Evolutionary conservation across 2,888 invertebrate genomes (phyloP).

Genomic region (Polymixis lichenea): DNA sequence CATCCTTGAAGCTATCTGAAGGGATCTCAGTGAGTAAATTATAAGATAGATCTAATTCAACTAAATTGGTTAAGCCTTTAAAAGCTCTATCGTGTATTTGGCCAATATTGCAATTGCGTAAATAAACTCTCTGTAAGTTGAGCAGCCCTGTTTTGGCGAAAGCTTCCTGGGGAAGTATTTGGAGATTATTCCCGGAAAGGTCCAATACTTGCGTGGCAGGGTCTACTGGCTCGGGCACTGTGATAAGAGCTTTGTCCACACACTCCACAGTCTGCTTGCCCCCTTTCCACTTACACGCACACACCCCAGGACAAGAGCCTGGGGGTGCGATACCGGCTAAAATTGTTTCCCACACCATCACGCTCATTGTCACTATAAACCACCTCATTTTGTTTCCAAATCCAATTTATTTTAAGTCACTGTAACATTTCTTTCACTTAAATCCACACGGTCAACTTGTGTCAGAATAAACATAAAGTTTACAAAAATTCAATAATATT

Average conservation of each 20-base stretch:
- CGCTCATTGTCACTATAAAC: slow-evolving; percentile 86
- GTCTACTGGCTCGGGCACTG: slow-evolving; percentile 96
- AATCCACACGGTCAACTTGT: slow-evolving; percentile 68
- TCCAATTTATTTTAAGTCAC: slow-evolving; percentile 78
- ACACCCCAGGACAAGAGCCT: slow-evolving; percentile 93
- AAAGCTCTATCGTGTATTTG: slow-evolving; percentile 96
- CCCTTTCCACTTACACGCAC: slow-evolving; percentile 98
- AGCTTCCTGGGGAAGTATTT: slow-evolving; percentile 95
- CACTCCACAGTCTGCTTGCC: slow-evolving; percentile 98
- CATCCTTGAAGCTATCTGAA: slow-evolving; percentile 94
- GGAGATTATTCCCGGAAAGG: slow-evolving; percentile 96
- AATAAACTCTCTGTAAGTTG: slow-evolving; percentile 96
- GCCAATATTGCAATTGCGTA: slow-evolving; percentile 95
- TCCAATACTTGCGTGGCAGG: slow-evolving; percentile 97
- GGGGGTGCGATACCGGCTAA: slow-evolving; percentile 87
- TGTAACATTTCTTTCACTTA: slow-evolving; percentile 77
- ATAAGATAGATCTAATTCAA: slow-evolving; percentile 96
- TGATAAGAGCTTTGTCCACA: slow-evolving; percentile 95
- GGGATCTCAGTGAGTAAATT: slow-evolving; percentile 96
- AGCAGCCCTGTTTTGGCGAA: slow-evolving; percentile 95
- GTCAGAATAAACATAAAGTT: slow-evolving; percentile 69
- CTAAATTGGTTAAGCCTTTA: slow-evolving; percentile 96
- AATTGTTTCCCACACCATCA: slow-evolving; percentile 85
- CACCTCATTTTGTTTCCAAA: slow-evolving; percentile 86
- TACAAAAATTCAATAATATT: slow-evolving; percentile 71